Evolutionary conservation across 2,797 vertebrate genomes (phyloP), one percentile per base, ranked within the genome.

Genomic region (Podarcis siculus): DNA sequence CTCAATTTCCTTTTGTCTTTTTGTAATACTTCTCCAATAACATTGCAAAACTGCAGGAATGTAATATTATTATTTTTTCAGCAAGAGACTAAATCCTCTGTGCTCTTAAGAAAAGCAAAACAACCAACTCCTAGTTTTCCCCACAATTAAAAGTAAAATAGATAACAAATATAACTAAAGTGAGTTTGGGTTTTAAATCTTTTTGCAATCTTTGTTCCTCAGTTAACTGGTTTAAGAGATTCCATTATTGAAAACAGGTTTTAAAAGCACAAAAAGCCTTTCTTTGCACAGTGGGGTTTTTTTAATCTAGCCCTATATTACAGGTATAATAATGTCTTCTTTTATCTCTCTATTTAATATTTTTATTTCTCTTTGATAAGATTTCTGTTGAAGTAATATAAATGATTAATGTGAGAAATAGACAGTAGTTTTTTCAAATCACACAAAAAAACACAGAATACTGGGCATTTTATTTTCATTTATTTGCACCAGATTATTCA

Each of bases 331-430:
- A 95, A 94, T 94, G 87, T 76, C 82, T 89, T 91, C 76, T 90
- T 96, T 97, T 96, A 95, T 95, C 87, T 92, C 77, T 37, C 86
- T 92, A 91, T 93, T 96, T 94, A 86, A 87, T 94, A 93, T 66
- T 94, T 96, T 92, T 95, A 95, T 87, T 93, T 81, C 89, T 94
- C 89, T 94, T 86, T 92, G 90, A 94, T 94, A 96, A 95, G 90
- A 95, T 94, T 94, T n/a, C 89, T 91, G 90, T 45, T 87, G 80
- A 61, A 92, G 67, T 86, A 91, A 85, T 89, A 91, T 1, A 92
- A 93, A 90, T 86, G 73, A 82, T 85, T 89, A 85, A 85, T 64
- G 15, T 17, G 32, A 58, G 39, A 49, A 86, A 86, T 17, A 30
- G 30, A 21, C 25, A 66, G 1, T 67, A 35, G 25, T 67, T 67